Evolutionary conservation across 2,888 invertebrate species (phyloP), one percentile per base, ranked within the genome.

Genomic region (Eristalis arbustorum): DNA sequence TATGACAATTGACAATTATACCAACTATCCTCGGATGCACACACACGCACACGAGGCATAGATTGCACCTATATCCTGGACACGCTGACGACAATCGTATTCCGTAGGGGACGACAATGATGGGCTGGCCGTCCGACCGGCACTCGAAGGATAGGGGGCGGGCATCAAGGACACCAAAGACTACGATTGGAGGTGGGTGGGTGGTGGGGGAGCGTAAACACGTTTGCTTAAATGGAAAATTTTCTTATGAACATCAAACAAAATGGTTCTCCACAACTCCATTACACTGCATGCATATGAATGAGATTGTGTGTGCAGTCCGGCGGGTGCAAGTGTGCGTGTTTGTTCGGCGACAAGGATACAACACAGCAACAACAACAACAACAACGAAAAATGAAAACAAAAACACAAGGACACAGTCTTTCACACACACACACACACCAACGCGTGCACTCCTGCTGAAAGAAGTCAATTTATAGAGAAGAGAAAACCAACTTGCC

Each of bases 191-290:
- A 73, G n/a, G n/a, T n/a, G n/a, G n/a, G n/a, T n/a, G n/a, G n/a
- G n/a, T n/a, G n/a, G 34, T 72, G 62, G 67, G 25, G 49, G 75
- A 81, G 69, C 75, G 64, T 81, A 74, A 81, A 81, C 75, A 81
- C 81, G 75, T 81, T 75, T 75, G 69, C 69, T 69, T 81, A 81
- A 81, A 81, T 81, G 75, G 75, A 81, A 75, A 74, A 81, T 81
- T 81, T 71, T 81, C 81, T 81, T 81, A 81, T 81, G 75, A 75
- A 81, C 81, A 81, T 75, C 81, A 81, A 81, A 75, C 81, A 81
- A 81, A 81, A 81, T 75, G 81, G 81, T 75, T 75, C 75, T 37
- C 80, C 67, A 80, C 73, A 80, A 80, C 73, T 68, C 73, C 68
- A 75, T 81, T 81, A 81, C 75, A 74, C 68, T 69, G 64, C 75